A percentile compares a stretch with the other conserved stretches of the same genome.
phyloP scores from a whole-genome alignment of 2,797 vertebrate genomes.

The Eulemur albifrons region DNA sequence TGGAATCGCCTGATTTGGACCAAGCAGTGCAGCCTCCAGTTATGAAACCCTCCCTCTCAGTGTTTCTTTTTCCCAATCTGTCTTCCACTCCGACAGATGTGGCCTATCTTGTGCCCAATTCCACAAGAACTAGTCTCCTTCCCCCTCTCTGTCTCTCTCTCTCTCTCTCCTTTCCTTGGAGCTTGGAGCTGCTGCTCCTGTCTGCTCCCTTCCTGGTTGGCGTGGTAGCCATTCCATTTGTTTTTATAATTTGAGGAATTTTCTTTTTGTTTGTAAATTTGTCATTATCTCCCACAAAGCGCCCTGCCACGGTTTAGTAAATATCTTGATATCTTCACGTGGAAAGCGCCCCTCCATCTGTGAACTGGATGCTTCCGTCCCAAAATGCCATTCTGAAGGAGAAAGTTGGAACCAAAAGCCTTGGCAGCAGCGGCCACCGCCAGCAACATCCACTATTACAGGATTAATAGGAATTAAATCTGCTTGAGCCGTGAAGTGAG shows the following conservation, averaged over 20 bases:
- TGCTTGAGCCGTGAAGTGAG: neutral
- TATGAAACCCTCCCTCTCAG: slow-evolving; percentile 32
- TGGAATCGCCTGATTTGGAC: slow-evolving; percentile 28
- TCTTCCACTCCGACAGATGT: slow-evolving; percentile 72
- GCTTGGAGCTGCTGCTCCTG: neutral
- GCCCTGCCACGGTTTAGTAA: slow-evolving; percentile 39
- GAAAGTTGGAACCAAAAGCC: neutral
- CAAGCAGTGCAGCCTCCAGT: neutral
- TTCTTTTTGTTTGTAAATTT: slow-evolving; percentile 71
- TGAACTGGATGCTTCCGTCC: neutral
- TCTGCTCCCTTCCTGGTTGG: neutral
- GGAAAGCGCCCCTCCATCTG: slow-evolving; percentile 16
- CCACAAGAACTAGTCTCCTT: neutral
- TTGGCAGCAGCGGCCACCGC: neutral
- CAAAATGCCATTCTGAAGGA: neutral
- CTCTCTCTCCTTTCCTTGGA: neutral
- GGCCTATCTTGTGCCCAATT: slow-evolving; percentile 52
- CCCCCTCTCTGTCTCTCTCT: rapidly evolving
- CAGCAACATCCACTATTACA: neutral
- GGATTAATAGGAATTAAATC: slow-evolving; percentile 57
- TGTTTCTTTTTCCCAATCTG: slow-evolving; percentile 54
- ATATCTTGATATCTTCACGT: slow-evolving; percentile 48
- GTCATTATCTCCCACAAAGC: slow-evolving; percentile 61
- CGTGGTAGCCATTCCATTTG: slow-evolving; percentile 51
- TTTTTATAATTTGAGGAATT: slow-evolving; percentile 24